phyloP scores from a whole-genome alignment of 1,140 invertebrate genomes.

The Mya arenaria region DNA sequence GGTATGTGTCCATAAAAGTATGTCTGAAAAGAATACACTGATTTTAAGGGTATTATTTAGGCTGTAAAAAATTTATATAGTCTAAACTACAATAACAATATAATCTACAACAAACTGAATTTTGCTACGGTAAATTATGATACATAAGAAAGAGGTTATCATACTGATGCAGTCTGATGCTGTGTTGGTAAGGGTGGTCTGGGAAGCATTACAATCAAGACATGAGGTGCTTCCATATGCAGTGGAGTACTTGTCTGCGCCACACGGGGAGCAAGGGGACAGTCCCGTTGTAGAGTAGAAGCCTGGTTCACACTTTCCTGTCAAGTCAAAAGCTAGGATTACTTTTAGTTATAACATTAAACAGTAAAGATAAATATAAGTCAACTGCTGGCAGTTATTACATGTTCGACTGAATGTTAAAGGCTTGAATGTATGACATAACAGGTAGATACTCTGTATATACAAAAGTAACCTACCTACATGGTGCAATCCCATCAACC shows the following conservation, averaged over 20 bases:
- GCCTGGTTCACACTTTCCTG: slow-evolving; percentile 20
- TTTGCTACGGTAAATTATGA: neutral
- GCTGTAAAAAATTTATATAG: too few species aligned
- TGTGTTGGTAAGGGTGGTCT: neutral
- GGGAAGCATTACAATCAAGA: neutral
- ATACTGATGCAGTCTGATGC: neutral
- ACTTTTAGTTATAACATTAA: neutral
- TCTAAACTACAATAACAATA: neutral
- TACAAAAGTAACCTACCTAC: too few species aligned
- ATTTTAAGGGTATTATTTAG: too few species aligned
- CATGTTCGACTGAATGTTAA: too few species aligned
- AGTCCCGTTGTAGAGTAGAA: slow-evolving; percentile 7
- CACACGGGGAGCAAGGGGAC: slow-evolving; percentile 24
- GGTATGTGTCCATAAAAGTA: too few species aligned
- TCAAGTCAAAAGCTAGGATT: too few species aligned
- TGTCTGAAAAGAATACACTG: too few species aligned
- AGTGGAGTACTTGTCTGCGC: neutral
- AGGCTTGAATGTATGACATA: too few species aligned
- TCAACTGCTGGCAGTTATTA: neutral
- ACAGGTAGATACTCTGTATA: too few species aligned
- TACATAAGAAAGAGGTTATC: neutral
- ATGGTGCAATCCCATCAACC: too few species aligned
- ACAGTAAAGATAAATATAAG: neutral
- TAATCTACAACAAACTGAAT: neutral
- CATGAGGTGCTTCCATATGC: neutral